Evolutionary conservation across 1,140 invertebrate species (phyloP), one percentile per base, ranked within the genome.

Genomic region (Dryas iulia): DNA sequence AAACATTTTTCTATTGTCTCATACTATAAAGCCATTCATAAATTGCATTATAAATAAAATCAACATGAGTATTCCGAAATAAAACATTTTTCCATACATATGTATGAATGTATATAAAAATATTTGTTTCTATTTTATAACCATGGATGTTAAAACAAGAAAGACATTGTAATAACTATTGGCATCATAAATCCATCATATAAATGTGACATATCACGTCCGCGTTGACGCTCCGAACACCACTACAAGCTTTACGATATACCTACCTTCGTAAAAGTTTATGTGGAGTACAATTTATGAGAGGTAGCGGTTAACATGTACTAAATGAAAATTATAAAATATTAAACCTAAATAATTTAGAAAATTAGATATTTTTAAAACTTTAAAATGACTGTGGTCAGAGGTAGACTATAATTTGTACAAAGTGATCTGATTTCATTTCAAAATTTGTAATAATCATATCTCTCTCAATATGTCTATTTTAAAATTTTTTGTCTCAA

Each of bases 251-350:
- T 83, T 85, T 83, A 83, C 78, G 82, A 84, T 73, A 68, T 65
- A 81, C 71, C 78, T 77, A 75, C 69, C 75, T 80, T 76, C 82
- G 79, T 86, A 86, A 86, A 83, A 86, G 69, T 82, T 79, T 59
- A 26, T n/a, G 61, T 58, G 5, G 54, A 71, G 74, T 52, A 0
- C 73, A 78, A 78, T 56, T 53, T 47, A 66, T 39, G n/a, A 47
- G 39, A 18, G 18, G 10, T 3, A 47, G 14, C 39, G 39, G 8
- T 8, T 47, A 10, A n/a, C n/a, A n/a, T n/a, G n/a, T n/a, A n/a
- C n/a, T n/a, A n/a, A n/a, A n/a, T n/a, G n/a, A n/a, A n/a, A n/a
- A n/a, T n/a, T n/a, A n/a, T n/a, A n/a, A n/a, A n/a, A n/a, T n/a
- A n/a, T n/a, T n/a, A n/a, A n/a, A n/a, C n/a, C n/a, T n/a, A n/a